A percentile compares a stretch with the other conserved stretches of the same genome.
phyloP scores from a whole-genome alignment of 2,113 vertebrate species.

The Hydrochoerus hydrochaeris region DNA sequence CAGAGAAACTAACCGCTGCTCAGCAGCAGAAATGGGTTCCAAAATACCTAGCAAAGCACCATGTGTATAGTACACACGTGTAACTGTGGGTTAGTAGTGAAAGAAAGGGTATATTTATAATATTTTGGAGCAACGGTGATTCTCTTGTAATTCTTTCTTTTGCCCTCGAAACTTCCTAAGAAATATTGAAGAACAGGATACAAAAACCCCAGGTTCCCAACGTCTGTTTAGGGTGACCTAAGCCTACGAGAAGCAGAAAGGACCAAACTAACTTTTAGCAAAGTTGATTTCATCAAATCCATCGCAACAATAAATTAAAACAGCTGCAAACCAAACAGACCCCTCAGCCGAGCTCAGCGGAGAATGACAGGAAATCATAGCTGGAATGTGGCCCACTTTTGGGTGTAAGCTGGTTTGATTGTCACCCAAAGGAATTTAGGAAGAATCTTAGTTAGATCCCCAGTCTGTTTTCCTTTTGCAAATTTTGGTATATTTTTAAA shows the following conservation, averaged over 20 bases:
- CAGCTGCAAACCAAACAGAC: not conserved
- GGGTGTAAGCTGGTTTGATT: not conserved
- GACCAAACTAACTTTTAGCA: not conserved
- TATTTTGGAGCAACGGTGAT: not conserved
- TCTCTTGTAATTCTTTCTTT: not conserved
- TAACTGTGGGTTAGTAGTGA: not conserved
- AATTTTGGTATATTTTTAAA: not conserved
- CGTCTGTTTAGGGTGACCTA: not conserved
- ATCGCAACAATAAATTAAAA: not conserved
- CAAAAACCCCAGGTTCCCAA: not conserved
- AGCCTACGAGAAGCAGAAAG: not conserved
- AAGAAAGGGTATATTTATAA: not conserved
- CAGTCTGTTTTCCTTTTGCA: conserved; percentile 4
- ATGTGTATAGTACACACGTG: not conserved
- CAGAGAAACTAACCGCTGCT: conserved; percentile 20
- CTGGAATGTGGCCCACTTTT: not conserved
- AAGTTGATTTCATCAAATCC: not conserved
- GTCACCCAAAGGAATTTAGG: not conserved
- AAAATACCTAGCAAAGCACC: not conserved
- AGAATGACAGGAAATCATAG: not conserved
- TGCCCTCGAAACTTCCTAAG: not conserved
- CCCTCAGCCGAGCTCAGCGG: not conserved
- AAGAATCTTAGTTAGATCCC: not conserved
- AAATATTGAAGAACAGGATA: not conserved
- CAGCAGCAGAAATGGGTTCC: not conserved